Conservation (phyloP, 2,113 vertebrate genomes). For the Lampris incognitus region DNA sequence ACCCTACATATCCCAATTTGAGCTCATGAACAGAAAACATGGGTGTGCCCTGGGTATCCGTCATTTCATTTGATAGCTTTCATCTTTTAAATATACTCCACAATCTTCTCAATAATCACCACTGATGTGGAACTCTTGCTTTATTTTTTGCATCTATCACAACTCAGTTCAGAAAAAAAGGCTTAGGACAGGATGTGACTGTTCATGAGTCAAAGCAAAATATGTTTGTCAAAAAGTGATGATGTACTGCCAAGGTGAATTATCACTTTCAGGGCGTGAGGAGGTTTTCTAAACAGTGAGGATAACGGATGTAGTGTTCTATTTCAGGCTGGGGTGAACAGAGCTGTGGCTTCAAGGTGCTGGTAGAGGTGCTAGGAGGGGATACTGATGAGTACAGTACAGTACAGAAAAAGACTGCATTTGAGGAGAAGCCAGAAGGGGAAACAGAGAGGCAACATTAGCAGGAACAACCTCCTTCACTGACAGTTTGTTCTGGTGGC, state of each 20-base stretch:
- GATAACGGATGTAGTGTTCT: constrained; percentile 77
- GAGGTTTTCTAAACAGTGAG: constrained; percentile 81
- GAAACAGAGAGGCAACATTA: constrained; percentile 80
- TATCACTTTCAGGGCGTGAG: constrained; percentile 82
- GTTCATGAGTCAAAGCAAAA: neutral
- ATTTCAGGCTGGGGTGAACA: constrained; percentile 78
- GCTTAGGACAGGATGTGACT: constrained; percentile 24
- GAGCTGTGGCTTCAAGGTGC: constrained; percentile 73
- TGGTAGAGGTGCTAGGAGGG: constrained; percentile 58
- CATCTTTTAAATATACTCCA: constrained; percentile 39
- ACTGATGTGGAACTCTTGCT: no score
- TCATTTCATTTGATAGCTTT: neutral
- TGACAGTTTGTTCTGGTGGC: constrained; percentile 92
- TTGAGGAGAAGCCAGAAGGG: constrained; percentile 51
- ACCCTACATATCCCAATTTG: constrained; percentile 33
- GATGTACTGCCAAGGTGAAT: constrained; percentile 50
- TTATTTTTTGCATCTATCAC: neutral
- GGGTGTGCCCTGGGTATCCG: neutral
- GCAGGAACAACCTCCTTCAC: constrained; percentile 96
- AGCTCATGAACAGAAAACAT: constrained; percentile 18
- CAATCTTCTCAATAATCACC: neutral
- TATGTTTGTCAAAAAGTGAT: constrained; percentile 46
- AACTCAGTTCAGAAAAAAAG: neutral
- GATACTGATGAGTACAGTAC: constrained; percentile 45
- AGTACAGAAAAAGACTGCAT: constrained; percentile 52